Base-by-base conservation (phyloP, 2,113 vertebrate species). In the Prinia subflava region DNA sequence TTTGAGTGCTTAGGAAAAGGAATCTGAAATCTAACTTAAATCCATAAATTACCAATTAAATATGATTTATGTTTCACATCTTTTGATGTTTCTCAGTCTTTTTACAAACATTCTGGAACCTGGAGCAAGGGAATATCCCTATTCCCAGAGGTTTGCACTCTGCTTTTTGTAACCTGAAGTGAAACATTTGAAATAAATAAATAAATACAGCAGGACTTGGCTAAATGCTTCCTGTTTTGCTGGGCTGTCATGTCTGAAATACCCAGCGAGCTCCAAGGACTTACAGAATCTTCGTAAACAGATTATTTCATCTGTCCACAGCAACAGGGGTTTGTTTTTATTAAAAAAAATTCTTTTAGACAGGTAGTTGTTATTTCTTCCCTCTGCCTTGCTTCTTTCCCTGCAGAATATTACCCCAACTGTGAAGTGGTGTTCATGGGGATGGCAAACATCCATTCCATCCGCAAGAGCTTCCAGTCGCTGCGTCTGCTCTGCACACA, bases 361-460 rank as follows among this genome's bases (percentile, higher is more conserved):
- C 55, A 22, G 31, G 63, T 59, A 31, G 64, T 39, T 95, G 74
- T 91, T 68, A 77, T 73, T 93, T 56, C 30, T 96, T 96, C 68
- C 79, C 57, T 96, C 86, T 86, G 44, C 73, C 83, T 59, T 95
- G 89, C 1, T 65, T 65, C 4, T 55, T 85, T 94, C 30, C 91
- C 83, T 97, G 11, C 97, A 99, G 99, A 99, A 86, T 99, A 99
- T 98, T 99, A 99, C 82, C 99, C 99, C 5, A 99, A 99, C 98
- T 99, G 99, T 96, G 99, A 99, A 97, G 99, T 99, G 30, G 98
- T 99, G 65, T 99, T 99, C 95, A 99, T 99, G 99, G 99, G 99
- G 50, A 99, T 99, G 99, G 99, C 99, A 63, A 90, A 90, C 80
- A 99, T 99, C 93, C 99, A 99, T 97, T 99, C 99, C 67, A 99